phyloP scores from a whole-genome alignment of 2,113 vertebrate species.

The Rhinichthys klamathensis region DNA sequence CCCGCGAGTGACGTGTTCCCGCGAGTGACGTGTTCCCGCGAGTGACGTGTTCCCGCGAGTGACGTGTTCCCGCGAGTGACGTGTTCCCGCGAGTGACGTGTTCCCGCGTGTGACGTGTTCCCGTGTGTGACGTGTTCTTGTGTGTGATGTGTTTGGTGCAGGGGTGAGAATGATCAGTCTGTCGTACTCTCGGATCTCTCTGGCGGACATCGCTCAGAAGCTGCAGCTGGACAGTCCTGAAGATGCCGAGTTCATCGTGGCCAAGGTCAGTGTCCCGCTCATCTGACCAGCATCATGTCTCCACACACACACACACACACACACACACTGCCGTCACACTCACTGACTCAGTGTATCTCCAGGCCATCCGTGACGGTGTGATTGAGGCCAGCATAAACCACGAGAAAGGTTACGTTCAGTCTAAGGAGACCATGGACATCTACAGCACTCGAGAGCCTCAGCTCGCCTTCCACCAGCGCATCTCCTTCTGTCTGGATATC shows the following conservation, averaged over 20 bases:
- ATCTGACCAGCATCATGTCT: no score
- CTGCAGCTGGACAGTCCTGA: slow-evolving; percentile 96
- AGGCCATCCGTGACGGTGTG: slow-evolving; percentile 96
- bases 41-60: no score
- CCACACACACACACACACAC: no score
- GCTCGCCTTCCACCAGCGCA: slow-evolving; percentile 96
- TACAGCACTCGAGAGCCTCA: slow-evolving; percentile 96
- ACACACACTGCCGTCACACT: no score
- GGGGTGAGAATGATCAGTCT: slow-evolving; percentile 99
- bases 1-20: no score
- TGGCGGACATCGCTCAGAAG: slow-evolving; percentile 95
- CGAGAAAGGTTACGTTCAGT: slow-evolving; percentile 96
- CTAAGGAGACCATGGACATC: slow-evolving; percentile 96
- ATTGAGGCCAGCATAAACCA: slow-evolving; percentile 99
- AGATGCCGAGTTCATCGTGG: slow-evolving; percentile 97
- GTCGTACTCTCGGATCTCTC: slow-evolving; percentile 95
- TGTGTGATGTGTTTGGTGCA: slow-evolving; percentile 56
- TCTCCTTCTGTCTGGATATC: slow-evolving; percentile 97
- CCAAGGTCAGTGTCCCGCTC: slow-evolving; percentile 74
- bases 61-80: no score
- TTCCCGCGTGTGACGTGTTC: no score
- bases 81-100: no score
- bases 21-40: no score
- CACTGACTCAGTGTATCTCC: neutral
- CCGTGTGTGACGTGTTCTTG: fast-evolving